These are phyloP conservation scores for Spinibarbus caldwelli DNA, from an alignment of 2,797 vertebrate genomes.

Conservation along the genomic window DNA sequence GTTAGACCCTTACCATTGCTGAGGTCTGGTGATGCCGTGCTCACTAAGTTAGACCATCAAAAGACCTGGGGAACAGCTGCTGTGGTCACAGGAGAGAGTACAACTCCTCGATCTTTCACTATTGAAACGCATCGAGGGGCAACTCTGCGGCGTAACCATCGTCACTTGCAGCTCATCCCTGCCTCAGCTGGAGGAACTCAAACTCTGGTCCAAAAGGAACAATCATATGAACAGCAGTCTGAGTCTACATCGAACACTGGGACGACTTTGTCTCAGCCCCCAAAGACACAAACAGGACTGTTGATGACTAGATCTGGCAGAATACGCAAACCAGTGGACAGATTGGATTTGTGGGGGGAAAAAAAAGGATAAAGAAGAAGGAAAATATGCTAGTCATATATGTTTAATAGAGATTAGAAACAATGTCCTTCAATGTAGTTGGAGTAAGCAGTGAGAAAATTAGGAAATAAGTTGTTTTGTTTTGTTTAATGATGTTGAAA, in stretches of 20 bases:
- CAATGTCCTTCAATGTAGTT: too few species aligned
- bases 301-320: not conserved
- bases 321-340: not conserved
- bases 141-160: not conserved
- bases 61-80: constrained; percentile 32
- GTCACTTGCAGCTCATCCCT: too few species aligned
- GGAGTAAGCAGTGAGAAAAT: too few species aligned
- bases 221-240: too few species aligned
- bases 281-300: too few species aligned
- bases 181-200: too few species aligned
- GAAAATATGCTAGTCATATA: not conserved
- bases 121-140: too few species aligned
- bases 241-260: too few species aligned
- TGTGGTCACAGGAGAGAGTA: not conserved
- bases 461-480: too few species aligned
- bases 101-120: not conserved
- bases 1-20: not conserved
- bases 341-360: not conserved
- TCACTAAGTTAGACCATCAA: constrained; percentile 27
- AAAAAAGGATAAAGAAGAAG: not conserved
- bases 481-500: too few species aligned
- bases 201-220: too few species aligned
- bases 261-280: not conserved
- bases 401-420: not conserved
- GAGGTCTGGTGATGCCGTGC: not conserved